phyloP scores from a whole-genome alignment of 2,888 invertebrate genomes.

The Drosophila birchii region DNA sequence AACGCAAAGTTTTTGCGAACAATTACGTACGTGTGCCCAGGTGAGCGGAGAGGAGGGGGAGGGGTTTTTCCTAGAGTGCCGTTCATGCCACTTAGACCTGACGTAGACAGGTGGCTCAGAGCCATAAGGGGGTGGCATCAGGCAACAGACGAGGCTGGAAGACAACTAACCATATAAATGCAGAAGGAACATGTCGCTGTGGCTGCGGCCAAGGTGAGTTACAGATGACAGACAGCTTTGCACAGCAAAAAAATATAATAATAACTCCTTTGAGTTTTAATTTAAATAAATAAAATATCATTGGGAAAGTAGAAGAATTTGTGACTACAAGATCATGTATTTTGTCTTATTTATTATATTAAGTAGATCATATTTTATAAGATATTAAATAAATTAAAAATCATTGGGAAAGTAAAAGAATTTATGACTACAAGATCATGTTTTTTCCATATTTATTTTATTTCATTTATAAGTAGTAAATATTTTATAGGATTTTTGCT shows the following conservation, averaged over 20 bases:
- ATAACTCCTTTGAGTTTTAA: too few species aligned
- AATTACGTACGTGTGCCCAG: slow-evolving; percentile 73
- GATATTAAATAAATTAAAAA: too few species aligned
- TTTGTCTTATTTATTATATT: too few species aligned
- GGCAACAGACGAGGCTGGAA: slow-evolving; percentile 2
- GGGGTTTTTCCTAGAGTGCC: neutral
- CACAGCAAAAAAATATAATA: too few species aligned
- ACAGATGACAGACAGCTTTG: slow-evolving; percentile 66
- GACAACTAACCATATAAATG: slow-evolving; percentile 70
- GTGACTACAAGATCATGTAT: too few species aligned
- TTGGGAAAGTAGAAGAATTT: neutral
- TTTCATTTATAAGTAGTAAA: too few species aligned
- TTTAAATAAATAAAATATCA: neutral
- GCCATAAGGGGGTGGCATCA: neutral
- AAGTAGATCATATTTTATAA: too few species aligned
- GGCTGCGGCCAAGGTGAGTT: slow-evolving; percentile 66
- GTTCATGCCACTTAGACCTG: slow-evolving; percentile 59
- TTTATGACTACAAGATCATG: too few species aligned
- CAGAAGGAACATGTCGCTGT: slow-evolving; percentile 66
- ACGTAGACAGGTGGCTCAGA: slow-evolving; percentile 9
- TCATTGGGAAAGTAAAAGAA: too few species aligned
- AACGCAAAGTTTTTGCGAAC: slow-evolving; percentile 74
- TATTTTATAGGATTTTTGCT: too few species aligned
- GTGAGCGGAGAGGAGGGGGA: neutral
- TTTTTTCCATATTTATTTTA: too few species aligned